A percentile compares a stretch with the other conserved stretches of the same genome.
These are phyloP conservation scores for Edolisoma coerulescens DNA, from an alignment of 2,113 vertebrate species.

Conservation along the genomic window DNA sequence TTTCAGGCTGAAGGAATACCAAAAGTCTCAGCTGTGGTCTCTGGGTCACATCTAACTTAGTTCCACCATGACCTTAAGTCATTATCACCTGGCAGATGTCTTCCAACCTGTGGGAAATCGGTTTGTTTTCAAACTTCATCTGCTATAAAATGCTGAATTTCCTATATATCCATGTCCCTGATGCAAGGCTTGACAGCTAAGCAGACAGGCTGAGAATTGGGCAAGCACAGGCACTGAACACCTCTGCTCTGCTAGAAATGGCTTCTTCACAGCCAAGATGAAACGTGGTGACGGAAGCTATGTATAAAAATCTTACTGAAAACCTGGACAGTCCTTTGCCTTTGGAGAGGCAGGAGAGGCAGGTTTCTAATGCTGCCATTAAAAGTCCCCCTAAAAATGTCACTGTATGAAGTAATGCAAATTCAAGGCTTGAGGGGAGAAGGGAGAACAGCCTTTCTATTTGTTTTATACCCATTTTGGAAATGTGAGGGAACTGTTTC, in stretches of 20 bases:
- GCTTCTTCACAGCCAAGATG: neutral
- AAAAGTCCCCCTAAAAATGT: constrained; percentile 2
- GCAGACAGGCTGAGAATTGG: neutral
- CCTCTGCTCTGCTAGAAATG: neutral
- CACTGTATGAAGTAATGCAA: neutral
- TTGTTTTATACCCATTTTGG: neutral
- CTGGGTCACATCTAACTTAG: neutral
- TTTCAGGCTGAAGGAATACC: neutral
- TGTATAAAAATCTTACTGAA: neutral
- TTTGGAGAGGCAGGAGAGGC: neutral
- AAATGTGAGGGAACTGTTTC: constrained; percentile 10
- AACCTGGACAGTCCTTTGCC: neutral
- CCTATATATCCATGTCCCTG: neutral
- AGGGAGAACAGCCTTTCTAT: neutral
- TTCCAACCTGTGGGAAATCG: neutral
- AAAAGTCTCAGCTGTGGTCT: neutral
- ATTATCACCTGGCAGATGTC: neutral
- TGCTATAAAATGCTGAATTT: neutral
- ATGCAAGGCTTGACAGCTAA: neutral
- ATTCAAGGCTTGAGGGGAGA: constrained; percentile 10
- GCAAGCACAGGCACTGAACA: neutral
- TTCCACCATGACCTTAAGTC: neutral
- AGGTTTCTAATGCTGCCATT: neutral
- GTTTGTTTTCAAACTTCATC: neutral
- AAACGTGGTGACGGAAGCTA: neutral